Base-by-base conservation (phyloP, 2,113 vertebrate species). In the Acanthisitta chloris region DNA sequence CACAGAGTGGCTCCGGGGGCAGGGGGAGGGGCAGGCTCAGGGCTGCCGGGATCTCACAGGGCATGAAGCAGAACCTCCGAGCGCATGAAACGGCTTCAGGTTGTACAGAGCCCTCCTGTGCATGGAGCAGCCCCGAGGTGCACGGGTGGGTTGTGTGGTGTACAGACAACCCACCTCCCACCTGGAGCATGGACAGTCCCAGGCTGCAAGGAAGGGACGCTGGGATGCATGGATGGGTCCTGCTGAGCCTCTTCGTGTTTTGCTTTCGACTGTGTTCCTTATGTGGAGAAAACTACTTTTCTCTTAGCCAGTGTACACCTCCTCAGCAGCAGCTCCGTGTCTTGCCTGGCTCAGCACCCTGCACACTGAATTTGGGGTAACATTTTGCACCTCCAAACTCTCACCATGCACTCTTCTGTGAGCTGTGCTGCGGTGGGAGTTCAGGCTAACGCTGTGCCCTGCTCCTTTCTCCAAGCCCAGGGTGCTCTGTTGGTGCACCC, bases 331-430 rank as follows among this genome's bases (percentile, higher is more conserved):
- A 2, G 45, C 62, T 55, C 34, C 0, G 0, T 17, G 46, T 25
- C 19, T 54, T 20, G 43, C 38, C 29, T 3, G 4, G 49, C 74
- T 77, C 40, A 21, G 29, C 16, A 7, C 19, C 2, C 10, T 43
- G 25, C 54, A 7, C 2, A 1, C 38, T 0, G 0, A 43, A 46
- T 33, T 52, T 25, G 59, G 72, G 55, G 21, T 70, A 23, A 23
- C 0, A 3, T 20, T 38, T 42, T 26, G 33, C 21, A 42, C 24
- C 46, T 81, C 38, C 20, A 21, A 0, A 29, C 46, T 52, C 69
- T 16, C 12, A 6, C 25, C 1, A 1, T 6, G 34, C 24, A 9
- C 33, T 5, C 10, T 61, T 15, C 86, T 18, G 45, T 0, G 0
- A 73, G 36, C 43, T 65, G 86, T 72, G 62, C 67, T 95, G 23